Evolutionary conservation across 92 coral and sea anemone species (phyloP).

Genomic region (Umimayanthus kanabou): DNA sequence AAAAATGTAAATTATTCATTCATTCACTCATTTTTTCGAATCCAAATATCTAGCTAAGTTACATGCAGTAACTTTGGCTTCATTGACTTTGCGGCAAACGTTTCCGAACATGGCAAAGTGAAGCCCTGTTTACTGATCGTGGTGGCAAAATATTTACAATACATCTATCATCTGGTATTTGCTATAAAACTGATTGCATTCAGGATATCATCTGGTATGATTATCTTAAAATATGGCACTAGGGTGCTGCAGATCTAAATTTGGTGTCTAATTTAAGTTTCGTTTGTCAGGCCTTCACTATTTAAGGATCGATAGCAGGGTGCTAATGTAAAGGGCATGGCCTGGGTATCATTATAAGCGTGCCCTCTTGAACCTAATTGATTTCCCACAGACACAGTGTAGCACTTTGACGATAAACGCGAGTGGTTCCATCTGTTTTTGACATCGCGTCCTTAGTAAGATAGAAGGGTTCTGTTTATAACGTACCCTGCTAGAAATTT

Average conservation of each 20-base stretch:
- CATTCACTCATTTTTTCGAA: no score
- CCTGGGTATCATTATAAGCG: neutral
- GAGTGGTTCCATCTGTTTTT: neutral
- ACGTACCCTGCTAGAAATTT: neutral
- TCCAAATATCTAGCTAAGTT: no score
- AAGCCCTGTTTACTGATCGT: no score
- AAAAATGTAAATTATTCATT: no score
- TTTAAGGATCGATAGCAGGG: neutral
- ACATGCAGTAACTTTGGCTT: no score
- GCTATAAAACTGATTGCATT: neutral
- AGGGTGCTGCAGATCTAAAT: neutral
- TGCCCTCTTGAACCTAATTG: conserved; percentile 4
- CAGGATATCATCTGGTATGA: neutral
- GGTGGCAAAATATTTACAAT: no score
- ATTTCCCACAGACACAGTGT: neutral
- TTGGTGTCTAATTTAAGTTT: neutral
- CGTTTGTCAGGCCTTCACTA: neutral
- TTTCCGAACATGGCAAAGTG: no score
- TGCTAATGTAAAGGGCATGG: neutral
- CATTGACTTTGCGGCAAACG: no score
- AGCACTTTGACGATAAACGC: neutral
- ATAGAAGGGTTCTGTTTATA: neutral
- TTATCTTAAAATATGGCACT: neutral
- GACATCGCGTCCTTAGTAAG: neutral
- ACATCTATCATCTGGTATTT: no score